Percentiles rank a stretch among this genome's conserved stretches.
Conservation (phyloP, 2,888 invertebrate species). For the Atethmia centrago region DNA sequence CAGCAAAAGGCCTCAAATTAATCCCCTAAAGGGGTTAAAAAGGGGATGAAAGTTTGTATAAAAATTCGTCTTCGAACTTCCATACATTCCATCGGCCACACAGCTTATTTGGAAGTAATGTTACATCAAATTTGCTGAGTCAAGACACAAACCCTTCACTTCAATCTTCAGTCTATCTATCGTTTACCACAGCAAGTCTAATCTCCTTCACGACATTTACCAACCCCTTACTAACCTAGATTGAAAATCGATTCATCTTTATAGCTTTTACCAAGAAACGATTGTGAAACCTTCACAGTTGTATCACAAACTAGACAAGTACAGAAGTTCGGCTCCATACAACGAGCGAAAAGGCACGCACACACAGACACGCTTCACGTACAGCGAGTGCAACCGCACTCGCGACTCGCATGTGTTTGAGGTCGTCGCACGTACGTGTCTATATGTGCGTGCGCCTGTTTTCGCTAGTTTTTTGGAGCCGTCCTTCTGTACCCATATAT, state of each 20-base stretch:
- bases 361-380: no score
- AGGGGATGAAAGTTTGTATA: background rate
- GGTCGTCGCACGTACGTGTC: background rate
- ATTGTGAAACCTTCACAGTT: slow-evolving; percentile 33
- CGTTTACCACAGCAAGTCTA: slow-evolving; percentile 8
- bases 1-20: no score
- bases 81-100: background rate
- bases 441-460: no score
- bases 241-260: slow-evolving; percentile 51
- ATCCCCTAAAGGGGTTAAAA: background rate
- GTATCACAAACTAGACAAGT: background rate
- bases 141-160: background rate
- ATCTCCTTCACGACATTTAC: slow-evolving; percentile 38
- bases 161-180: background rate
- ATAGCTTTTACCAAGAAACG: slow-evolving; percentile 31
- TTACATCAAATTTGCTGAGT: background rate
- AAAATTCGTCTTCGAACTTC: background rate
- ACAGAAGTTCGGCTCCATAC: background rate
- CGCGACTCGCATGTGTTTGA: background rate
- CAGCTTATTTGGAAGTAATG: background rate
- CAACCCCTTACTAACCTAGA: slow-evolving; percentile 35
- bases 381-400: no score
- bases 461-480: background rate
- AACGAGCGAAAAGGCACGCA: background rate
- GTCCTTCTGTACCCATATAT: background rate